These are phyloP conservation scores for Athene cunicularia DNA, from an alignment of 2,113 vertebrate genomes.

Conservation along the genomic window DNA sequence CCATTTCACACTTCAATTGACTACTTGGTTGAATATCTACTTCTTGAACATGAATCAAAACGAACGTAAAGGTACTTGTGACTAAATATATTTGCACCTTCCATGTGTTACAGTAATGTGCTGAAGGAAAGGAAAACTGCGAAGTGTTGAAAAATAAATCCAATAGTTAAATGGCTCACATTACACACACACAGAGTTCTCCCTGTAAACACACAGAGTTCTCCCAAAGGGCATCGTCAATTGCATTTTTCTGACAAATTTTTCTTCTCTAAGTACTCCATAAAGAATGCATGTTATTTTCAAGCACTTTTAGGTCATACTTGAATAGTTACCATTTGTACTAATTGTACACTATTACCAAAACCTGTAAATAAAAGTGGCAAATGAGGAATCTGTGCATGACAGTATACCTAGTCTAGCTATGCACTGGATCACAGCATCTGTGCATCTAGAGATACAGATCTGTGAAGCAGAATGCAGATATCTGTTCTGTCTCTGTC, in stretches of 20 bases:
- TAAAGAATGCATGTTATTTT: not conserved
- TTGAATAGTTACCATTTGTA: not conserved
- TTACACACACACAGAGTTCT: not conserved
- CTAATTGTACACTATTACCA: not conserved
- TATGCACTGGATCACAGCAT: not conserved
- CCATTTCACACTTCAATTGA: not conserved
- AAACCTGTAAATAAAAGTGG: not conserved
- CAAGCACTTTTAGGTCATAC: not conserved
- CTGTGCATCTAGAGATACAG: accelerated
- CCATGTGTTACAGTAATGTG: not conserved
- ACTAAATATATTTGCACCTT: not conserved
- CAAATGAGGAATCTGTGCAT: not conserved
- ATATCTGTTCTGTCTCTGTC: not conserved
- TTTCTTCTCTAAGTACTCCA: not conserved
- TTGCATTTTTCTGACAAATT: not conserved
- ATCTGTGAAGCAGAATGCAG: not conserved
- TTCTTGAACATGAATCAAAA: not conserved
- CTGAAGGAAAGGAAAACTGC: not conserved
- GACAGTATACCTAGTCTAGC: not conserved
- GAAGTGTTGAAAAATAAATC: not conserved
- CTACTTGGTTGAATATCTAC: too few species aligned
- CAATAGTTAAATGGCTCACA: not conserved
- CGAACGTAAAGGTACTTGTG: not conserved
- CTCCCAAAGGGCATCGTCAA: not conserved
- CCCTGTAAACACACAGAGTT: not conserved